Evolutionary conservation across 1,140 invertebrate species (phyloP).

Genomic region (Drosophila eugracilis): DNA sequence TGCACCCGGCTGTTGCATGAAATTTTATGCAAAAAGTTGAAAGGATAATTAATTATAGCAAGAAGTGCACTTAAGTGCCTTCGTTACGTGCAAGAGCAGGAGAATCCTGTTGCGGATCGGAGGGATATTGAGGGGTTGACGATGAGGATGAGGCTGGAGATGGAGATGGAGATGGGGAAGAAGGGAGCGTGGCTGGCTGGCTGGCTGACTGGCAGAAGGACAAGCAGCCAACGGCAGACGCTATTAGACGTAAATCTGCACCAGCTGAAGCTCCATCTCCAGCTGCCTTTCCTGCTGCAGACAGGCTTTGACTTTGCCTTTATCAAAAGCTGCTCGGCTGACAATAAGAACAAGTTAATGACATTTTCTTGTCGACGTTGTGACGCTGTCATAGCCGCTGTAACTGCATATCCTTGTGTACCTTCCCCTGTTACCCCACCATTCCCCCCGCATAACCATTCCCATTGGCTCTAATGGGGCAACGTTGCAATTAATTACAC

Average conservation of each 20-base stretch:
- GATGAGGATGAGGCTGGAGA: too few relatives aligned
- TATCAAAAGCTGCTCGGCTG: slow-evolving; percentile 74
- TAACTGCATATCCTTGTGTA: slow-evolving; percentile 62
- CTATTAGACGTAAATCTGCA: slow-evolving; percentile 76
- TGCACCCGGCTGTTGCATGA: slow-evolving; percentile 70
- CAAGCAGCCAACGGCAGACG: slow-evolving; percentile 30
- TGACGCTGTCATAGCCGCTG: slow-evolving; percentile 42
- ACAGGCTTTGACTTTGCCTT: slow-evolving; percentile 76
- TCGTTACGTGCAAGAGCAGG: slow-evolving; percentile 73
- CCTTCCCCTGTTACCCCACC: background rate
- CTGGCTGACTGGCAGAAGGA: slow-evolving; percentile 34
- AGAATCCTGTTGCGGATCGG: slow-evolving; percentile 25
- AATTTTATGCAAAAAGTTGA: slow-evolving; percentile 84
- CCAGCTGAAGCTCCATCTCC: slow-evolving; percentile 15
- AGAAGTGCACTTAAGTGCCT: slow-evolving; percentile 83
- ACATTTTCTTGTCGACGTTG: slow-evolving; percentile 79
- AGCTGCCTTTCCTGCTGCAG: slow-evolving; percentile 40
- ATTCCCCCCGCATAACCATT: background rate
- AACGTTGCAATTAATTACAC: slow-evolving; percentile 76
- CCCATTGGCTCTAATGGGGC: slow-evolving; percentile 28
- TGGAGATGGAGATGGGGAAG: background rate
- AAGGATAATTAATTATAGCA: slow-evolving; percentile 84
- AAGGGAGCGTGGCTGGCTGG: background rate
- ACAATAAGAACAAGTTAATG: slow-evolving; percentile 83
- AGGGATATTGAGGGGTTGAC: slow-evolving; percentile 1